phyloP scores from a whole-genome alignment of 2,888 invertebrate genomes.

The Drosophila histrio region DNA sequence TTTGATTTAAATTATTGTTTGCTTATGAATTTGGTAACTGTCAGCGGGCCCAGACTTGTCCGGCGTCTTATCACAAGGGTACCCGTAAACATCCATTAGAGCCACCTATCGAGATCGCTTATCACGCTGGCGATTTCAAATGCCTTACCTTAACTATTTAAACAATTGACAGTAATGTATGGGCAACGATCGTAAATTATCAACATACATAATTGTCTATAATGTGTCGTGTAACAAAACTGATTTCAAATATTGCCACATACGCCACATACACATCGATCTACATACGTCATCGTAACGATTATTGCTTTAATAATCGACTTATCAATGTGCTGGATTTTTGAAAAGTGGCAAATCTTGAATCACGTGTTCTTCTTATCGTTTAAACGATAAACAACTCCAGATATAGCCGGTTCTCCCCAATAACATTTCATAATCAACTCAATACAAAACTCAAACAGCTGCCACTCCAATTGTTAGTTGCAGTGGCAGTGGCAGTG shows the following conservation, averaged over 20 bases:
- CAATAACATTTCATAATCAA: background rate
- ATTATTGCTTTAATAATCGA: conserved; percentile 21
- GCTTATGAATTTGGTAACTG: conserved; percentile 38
- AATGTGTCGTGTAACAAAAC: conserved; percentile 42
- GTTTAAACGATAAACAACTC: conserved; percentile 13
- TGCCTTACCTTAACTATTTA: conserved; percentile 44
- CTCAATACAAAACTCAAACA: conserved; percentile 23
- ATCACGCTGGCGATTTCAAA: conserved; percentile 18
- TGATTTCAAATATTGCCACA: conserved; percentile 33
- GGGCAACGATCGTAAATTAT: conserved; percentile 55
- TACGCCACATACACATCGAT: background rate
- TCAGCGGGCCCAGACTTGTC: background rate
- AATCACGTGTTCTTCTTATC: conserved; percentile 46
- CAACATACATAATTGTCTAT: conserved; percentile 55
- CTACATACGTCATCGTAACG: conserved; percentile 12
- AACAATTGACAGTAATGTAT: conserved; percentile 72
- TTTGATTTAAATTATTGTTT: conserved; percentile 74
- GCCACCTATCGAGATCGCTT: conserved; percentile 49
- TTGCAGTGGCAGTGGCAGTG: conserved; percentile 25
- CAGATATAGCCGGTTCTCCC: conserved; percentile 39
- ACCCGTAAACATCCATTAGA: conserved; percentile 52
- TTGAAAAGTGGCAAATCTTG: conserved; percentile 33
- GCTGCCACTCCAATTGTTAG: conserved; percentile 33
- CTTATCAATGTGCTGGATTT: conserved; percentile 26
- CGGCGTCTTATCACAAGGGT: conserved; percentile 27